Base-by-base conservation (phyloP, 2,113 vertebrate genomes). In the Phainopepla nitens region DNA sequence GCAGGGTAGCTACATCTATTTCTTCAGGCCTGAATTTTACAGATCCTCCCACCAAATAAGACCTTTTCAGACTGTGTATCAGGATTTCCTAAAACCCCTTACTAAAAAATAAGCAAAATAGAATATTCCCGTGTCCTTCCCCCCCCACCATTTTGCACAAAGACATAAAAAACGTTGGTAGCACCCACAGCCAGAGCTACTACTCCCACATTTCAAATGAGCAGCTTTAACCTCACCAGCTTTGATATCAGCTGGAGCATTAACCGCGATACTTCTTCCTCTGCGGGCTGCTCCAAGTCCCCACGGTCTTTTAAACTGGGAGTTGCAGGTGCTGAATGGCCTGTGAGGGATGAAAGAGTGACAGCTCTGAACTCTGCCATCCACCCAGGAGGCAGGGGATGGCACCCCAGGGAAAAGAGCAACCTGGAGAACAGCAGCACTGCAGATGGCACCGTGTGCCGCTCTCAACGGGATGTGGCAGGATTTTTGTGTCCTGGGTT, bases 191-290 rank as follows among this genome's bases (percentile, higher is more conserved):
- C 39, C 42, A 68, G 44, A 75, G 16, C 42, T 91, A 11, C 13
- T 60, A 56, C 42, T 60, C 49, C 1, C 3, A 66, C 29, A 39
- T 77, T 87, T 94, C 56, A 77, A 18, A 82, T 10, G 58, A 93
- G 39, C 41, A 87, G 44, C 29, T 93, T 90, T 93, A 96, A 90
- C 82, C 91, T 82, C 72, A 44, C 14, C 27, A 81, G 91, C 94
- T 95, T 97, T 85, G 89, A 85, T 95, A 95, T 61, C 89, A 93
- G 80, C 68, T 39, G 66, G 50, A 96, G 71, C 57, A 47, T 94
- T 86, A 93, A 73, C 84, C 65, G 20, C 2, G 28, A 28, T 73
- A 58, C 79, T 78, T 75, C 71, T 85, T 73, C 70, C 54, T 72
- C 80, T 19, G 19, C 0, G 18, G 49, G 87, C 56, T 72, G 60